Conservation (phyloP, 2,113 vertebrate species). For the Lepus europaeus region DNA sequence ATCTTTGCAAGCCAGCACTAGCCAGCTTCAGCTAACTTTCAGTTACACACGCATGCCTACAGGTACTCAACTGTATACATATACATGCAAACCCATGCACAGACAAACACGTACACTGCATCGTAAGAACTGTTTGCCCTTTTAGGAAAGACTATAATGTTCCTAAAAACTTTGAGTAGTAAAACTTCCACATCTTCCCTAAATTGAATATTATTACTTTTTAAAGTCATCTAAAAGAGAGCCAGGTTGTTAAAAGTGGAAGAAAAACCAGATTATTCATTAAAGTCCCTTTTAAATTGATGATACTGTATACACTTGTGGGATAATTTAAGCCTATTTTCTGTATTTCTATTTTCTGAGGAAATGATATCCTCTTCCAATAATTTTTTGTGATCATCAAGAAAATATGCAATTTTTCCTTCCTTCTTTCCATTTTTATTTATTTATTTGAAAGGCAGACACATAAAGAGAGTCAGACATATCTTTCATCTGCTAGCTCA, state of each 20-base stretch:
- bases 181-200: slow-evolving; percentile 51
- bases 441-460: too few species aligned
- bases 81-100: too few species aligned
- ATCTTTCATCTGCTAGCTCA: too few species aligned
- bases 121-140: neutral
- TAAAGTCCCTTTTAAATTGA: slow-evolving; percentile 2
- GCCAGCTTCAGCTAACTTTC: neutral
- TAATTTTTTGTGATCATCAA: neutral
- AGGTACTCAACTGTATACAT: neutral
- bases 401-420: slow-evolving; percentile 24
- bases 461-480: too few species aligned
- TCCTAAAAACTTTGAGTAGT: slow-evolving; percentile 37
- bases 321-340: slow-evolving; percentile 10
- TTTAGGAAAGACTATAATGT: neutral
- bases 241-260: neutral
- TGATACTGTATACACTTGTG: neutral
- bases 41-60: neutral
- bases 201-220: slow-evolving; percentile 26
- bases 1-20: neutral
- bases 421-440: neutral
- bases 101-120: neutral
- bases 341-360: slow-evolving; percentile 39
- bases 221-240: slow-evolving; percentile 29
- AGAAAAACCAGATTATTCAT: neutral
- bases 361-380: neutral